Evolutionary conservation across 2,888 invertebrate genomes (phyloP).

Genomic region (Willowsia nigromaculata): DNA sequence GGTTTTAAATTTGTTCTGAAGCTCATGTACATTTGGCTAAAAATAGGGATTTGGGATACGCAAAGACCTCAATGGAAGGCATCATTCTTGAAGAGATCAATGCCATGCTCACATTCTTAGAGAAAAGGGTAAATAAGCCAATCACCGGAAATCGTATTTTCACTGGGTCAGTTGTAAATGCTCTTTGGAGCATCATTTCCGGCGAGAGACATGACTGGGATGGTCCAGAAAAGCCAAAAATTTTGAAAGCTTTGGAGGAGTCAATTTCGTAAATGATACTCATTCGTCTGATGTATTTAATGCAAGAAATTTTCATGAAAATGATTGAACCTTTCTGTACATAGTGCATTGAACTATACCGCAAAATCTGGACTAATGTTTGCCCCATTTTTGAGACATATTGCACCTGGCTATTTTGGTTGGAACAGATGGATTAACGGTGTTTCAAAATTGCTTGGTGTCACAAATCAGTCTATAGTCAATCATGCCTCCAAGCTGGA

Average conservation of each 20-base stretch:
- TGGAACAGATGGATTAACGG: conserved; percentile 28
- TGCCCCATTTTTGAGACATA: conserved; percentile 57
- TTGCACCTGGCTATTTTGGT: conserved; percentile 46
- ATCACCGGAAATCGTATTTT: conserved; percentile 30
- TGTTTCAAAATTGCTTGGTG: neutral
- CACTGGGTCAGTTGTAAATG: conserved; percentile 63
- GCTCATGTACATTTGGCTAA: too few species aligned
- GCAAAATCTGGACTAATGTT: conserved; percentile 48
- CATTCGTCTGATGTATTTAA: neutral
- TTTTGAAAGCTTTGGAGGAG: conserved; percentile 12
- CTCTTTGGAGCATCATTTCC: conserved; percentile 58
- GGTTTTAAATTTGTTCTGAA: too few species aligned
- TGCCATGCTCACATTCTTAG: conserved; percentile 24
- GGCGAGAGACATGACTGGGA: conserved; percentile 44
- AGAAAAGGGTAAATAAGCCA: conserved; percentile 13
- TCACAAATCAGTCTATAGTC: conserved; percentile 14
- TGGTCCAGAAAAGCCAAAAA: conserved; percentile 34
- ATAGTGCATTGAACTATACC: too few species aligned
- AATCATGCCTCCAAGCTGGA: too few species aligned
- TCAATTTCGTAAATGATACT: neutral
- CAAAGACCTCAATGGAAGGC: conserved; percentile 52
- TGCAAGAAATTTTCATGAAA: neutral
- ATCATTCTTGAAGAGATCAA: conserved; percentile 47
- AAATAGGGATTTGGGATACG: conserved; percentile 52
- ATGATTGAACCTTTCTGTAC: neutral